These are phyloP conservation scores for Cephus pygmeus DNA, from an alignment of 2,888 invertebrate genomes.

Conservation along the genomic window DNA sequence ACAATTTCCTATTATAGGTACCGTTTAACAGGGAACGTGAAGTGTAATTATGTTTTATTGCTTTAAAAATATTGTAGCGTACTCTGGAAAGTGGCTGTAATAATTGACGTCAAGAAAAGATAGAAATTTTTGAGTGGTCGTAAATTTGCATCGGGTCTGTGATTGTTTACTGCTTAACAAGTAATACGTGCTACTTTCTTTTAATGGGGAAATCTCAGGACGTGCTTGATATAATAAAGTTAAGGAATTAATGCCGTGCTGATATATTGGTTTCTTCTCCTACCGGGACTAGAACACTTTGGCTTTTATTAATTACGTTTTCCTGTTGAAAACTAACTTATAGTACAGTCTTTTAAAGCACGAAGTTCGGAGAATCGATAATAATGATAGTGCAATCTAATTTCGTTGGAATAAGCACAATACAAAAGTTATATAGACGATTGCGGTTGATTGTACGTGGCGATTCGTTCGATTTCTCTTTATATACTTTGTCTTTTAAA, in stretches of 20 bases:
- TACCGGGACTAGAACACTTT: not conserved
- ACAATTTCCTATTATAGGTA: not conserved
- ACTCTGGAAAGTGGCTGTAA: not conserved
- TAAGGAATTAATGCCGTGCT: not conserved
- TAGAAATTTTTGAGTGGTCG: not conserved
- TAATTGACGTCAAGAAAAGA: not conserved
- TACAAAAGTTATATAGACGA: conserved; percentile 20
- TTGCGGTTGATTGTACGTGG: conserved; percentile 22
- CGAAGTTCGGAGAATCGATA: not conserved
- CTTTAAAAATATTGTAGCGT: not conserved
- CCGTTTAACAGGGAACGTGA: not conserved
- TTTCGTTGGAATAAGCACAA: conserved; percentile 10
- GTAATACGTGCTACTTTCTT: not conserved
- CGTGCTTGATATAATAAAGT: not conserved
- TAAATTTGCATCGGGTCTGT: not conserved
- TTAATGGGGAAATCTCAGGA: not conserved
- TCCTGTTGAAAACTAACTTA: not conserved
- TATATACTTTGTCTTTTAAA: not conserved
- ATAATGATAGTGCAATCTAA: not conserved
- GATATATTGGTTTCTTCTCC: not conserved
- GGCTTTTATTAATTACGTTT: not conserved
- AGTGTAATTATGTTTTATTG: not conserved
- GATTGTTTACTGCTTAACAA: not conserved
- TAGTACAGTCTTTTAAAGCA: not conserved
- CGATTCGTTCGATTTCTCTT: not conserved